Conservation (phyloP, 2,888 invertebrate species). For the Tupiocoris notatus region DNA sequence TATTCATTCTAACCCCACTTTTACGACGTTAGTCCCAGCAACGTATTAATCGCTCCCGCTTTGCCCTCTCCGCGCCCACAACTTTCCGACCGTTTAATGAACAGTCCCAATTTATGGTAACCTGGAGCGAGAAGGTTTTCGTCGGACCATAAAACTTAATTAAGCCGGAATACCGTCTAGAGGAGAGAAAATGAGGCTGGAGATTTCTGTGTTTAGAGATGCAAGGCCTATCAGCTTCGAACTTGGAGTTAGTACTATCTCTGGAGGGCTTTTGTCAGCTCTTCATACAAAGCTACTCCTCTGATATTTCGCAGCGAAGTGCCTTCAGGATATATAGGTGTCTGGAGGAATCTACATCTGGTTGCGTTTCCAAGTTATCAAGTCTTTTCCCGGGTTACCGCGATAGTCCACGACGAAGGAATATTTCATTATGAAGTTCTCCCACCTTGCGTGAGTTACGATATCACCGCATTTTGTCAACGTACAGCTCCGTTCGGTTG, state of each 20-base stretch:
- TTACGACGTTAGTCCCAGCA: not conserved
- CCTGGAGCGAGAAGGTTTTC: too few species aligned
- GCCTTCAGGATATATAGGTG: not conserved
- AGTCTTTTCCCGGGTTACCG: too few species aligned
- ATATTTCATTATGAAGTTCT: too few species aligned
- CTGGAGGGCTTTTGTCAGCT: not conserved
- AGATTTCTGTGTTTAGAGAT: too few species aligned
- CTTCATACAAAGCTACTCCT: not conserved
- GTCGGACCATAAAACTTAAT: not conserved
- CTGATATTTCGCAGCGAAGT: not conserved
- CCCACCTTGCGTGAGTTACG: too few species aligned
- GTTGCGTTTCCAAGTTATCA: too few species aligned
- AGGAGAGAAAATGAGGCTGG: not conserved
- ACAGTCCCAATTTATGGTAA: not conserved
- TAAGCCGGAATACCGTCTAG: not conserved
- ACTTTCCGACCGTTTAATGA: not conserved
- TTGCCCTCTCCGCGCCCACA: not conserved
- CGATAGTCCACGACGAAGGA: too few species aligned
- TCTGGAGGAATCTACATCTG: not conserved
- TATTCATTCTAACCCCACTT: not conserved
- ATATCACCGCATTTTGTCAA: too few species aligned
- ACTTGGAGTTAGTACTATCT: not conserved
- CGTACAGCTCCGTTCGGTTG: too few species aligned
- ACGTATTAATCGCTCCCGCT: not conserved
- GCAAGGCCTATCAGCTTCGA: not conserved